Evolutionary conservation across 2,113 vertebrate species (phyloP).

Genomic region (Calypte anna): DNA sequence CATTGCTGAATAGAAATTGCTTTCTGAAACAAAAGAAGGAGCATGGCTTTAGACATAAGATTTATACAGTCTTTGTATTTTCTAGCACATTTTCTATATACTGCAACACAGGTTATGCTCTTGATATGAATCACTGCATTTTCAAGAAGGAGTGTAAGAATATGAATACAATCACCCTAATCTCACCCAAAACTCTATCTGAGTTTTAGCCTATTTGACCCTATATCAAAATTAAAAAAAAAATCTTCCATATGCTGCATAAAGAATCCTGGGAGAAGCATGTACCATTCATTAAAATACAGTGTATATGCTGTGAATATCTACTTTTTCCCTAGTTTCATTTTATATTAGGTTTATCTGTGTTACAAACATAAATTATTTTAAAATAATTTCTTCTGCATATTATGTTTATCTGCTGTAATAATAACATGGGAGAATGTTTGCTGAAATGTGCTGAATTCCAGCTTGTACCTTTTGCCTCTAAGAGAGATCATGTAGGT

Average conservation of each 20-base stretch:
- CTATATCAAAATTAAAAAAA: not conserved
- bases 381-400: not conserved
- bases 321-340: not conserved
- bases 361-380: not conserved
- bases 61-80: not conserved
- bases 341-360: not conserved
- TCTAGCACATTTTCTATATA: not conserved
- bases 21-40: not conserved
- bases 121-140: not conserved
- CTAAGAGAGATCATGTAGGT: not conserved
- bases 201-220: not conserved
- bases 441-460: constrained; percentile 9
- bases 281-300: not conserved
- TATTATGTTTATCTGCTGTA: not conserved
- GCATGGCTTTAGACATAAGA: not conserved
- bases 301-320: not conserved
- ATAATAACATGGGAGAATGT: not conserved
- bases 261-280: not conserved
- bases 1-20: not conserved
- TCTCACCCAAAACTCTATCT: not conserved
- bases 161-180: not conserved
- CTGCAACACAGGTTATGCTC: not conserved
- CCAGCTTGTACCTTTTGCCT: not conserved
- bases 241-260: not conserved
- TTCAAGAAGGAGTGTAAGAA: not conserved